Base-by-base conservation (phyloP, 1,140 invertebrate species). In the Pogonomyrmex barbatus region DNA sequence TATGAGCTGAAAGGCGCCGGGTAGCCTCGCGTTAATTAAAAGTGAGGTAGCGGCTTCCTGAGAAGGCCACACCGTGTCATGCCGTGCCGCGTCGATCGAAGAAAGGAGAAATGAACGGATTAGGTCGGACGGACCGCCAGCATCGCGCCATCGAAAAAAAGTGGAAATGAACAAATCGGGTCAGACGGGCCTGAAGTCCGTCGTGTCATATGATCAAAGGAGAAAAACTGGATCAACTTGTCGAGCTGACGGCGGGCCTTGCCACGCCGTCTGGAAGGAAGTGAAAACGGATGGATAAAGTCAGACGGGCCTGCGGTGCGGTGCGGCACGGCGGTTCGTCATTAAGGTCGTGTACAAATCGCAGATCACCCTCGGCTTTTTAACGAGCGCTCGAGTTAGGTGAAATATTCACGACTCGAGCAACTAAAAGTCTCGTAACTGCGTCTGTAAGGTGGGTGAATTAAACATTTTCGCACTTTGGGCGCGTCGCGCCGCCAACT, bases 301-400 rank as follows among this genome's bases (percentile, higher is more conserved):
- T 78, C 45, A 62, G 30, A 78, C 39, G 60, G 33, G 52, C 6
- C 2, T 3, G 33, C 36, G 45, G 73, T 12, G 60, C 30, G 14
- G 5, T 5, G 73, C 36, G 12, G 8, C 33, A 12, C 63, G 58
- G 54, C 60, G 63, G 68, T 47, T 83, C 88, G 83, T 90, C 90
- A 90, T 92, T 92, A 92, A 92, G 82, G 76, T 91, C 86, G 88
- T 24, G 24, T 90, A 92, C 91, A 91, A 91, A 92, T 92, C 90
- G 90, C 67, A 89, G 89, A 91, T 91, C 88, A 86, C 85, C 78
- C 77, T 77, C 47, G 81, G 67, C 76, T 86, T 79, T 88, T 92
- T 90, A 92, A 92, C 90, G 91, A 91, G 68, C 79, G 54, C 67
- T 2, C 42, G 68, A 90, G 81, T 88, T 89, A 73, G 60, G 76